Percentiles rank a stretch among this genome's conserved stretches.
Conservation (phyloP, 2,888 invertebrate species). For the Drosophila falleni region DNA sequence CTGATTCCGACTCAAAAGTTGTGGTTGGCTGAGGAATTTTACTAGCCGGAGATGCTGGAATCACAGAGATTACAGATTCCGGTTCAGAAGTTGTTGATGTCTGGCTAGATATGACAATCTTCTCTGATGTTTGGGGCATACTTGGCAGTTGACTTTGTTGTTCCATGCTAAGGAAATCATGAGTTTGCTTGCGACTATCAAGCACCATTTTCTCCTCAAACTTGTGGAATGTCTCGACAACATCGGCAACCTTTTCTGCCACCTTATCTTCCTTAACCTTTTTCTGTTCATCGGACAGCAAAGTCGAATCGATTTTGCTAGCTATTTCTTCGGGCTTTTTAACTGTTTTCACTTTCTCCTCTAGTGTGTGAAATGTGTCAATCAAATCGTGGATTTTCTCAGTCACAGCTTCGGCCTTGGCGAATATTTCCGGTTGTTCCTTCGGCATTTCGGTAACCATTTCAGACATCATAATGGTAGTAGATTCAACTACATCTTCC, state of each 20-base stretch:
- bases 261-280: conserved; percentile 53
- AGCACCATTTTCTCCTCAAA: conserved; percentile 59
- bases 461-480: conserved; percentile 64
- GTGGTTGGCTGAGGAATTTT: conserved; percentile 42
- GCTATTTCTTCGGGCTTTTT: conserved; percentile 48
- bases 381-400: conserved; percentile 65
- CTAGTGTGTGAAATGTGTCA: conserved; percentile 69
- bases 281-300: conserved; percentile 3
- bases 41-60: conserved; percentile 29
- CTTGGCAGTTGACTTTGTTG: conserved; percentile 72
- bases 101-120: conserved; percentile 52
- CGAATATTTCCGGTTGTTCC: conserved; percentile 52
- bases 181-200: conserved; percentile 70
- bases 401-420: conserved; percentile 66
- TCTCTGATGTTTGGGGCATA: conserved; percentile 37
- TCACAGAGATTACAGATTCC: conserved; percentile 15
- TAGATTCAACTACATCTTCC: conserved; percentile 66
- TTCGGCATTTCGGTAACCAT: conserved; percentile 42
- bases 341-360: conserved; percentile 44
- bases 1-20: conserved; percentile 3
- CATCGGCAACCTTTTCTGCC: conserved; percentile 58
- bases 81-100: conserved; percentile 61
- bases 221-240: conserved; percentile 68
- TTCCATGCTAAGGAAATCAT: conserved; percentile 78
- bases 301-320: conserved; percentile 41